These are phyloP conservation scores for Drosophila nigricruria DNA, from an alignment of 2,888 invertebrate genomes.

Conservation along the genomic window DNA sequence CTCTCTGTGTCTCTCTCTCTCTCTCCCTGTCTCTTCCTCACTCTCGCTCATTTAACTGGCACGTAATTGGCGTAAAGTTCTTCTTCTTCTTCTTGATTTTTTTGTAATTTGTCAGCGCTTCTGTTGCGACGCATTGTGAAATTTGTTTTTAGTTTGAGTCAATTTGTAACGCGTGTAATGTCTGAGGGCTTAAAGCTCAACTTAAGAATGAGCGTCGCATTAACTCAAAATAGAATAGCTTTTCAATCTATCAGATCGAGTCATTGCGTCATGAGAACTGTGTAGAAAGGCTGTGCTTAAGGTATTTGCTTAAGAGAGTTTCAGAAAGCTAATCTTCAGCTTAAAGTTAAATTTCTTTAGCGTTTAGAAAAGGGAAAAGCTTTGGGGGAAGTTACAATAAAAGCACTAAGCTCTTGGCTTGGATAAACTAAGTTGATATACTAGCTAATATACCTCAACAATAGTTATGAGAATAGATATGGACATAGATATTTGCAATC, in stretches of 20 bases:
- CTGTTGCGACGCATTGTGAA: constrained; percentile 51
- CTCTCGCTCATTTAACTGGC: constrained; percentile 1
- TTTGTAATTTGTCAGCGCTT: constrained; percentile 61
- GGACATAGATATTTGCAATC: too few relatives aligned
- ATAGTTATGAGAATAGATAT: too few relatives aligned
- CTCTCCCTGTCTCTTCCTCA: neutral
- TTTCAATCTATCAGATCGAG: neutral
- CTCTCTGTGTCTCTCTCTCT: neutral
- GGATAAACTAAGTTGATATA: neutral
- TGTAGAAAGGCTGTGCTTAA: neutral
- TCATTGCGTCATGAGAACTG: constrained; percentile 31
- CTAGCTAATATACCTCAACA: neutral
- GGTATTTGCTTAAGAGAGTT: too few relatives aligned
- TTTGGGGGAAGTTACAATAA: neutral
- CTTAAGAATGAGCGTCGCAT: constrained; percentile 17
- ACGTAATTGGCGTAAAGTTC: constrained; percentile 49
- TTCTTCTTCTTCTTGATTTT: constrained; percentile 8
- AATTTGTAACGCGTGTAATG: constrained; percentile 61
- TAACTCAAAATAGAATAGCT: neutral
- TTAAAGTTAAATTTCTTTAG: neutral
- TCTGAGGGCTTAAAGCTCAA: constrained; percentile 16
- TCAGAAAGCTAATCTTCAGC: too few relatives aligned
- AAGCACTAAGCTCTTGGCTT: neutral
- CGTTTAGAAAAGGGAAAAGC: neutral
- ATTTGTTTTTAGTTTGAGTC: constrained; percentile 26